Conservation (phyloP, 2,113 vertebrate genomes). For the Nematolebias whitei region DNA sequence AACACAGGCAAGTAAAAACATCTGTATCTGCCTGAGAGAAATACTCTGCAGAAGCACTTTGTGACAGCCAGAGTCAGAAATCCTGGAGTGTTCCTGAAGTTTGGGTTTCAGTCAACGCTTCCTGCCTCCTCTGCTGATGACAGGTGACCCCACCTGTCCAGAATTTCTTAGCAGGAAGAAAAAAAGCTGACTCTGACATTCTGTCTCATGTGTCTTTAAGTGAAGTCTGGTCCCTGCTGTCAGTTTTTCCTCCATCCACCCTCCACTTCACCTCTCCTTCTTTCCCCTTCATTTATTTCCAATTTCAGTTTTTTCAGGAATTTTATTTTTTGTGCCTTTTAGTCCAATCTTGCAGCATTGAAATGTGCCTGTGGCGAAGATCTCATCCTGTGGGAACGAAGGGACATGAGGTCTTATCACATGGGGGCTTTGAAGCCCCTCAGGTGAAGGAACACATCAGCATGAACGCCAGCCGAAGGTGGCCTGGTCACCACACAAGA, state of each 20-base stretch:
- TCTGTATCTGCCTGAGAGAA: too few relatives aligned
- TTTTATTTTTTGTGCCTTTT: neutral
- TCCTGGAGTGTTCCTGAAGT: neutral
- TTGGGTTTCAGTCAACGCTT: too few relatives aligned
- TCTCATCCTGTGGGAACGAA: neutral
- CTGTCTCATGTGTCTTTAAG: constrained; percentile 5
- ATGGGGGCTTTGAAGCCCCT: neutral
- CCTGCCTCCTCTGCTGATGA: neutral
- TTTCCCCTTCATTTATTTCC: neutral
- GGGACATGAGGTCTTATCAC: constrained; percentile 19
- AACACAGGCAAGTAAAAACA: too few relatives aligned
- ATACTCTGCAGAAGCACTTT: too few relatives aligned
- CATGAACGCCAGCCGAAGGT: neutral
- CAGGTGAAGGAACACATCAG: neutral
- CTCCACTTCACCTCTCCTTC: neutral
- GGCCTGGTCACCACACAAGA: constrained; percentile 19
- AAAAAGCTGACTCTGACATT: constrained; percentile 16
- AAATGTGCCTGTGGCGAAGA: neutral
- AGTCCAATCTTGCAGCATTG: neutral
- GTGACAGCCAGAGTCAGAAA: neutral
- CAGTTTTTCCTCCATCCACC: neutral
- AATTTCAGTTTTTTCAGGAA: neutral
- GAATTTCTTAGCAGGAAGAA: constrained; percentile 2
- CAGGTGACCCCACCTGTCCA: constrained; percentile 27
- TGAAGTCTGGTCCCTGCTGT: constrained; percentile 8